Base-by-base conservation (phyloP, 2,113 vertebrate species). In the Dryoscopus gambensis region DNA sequence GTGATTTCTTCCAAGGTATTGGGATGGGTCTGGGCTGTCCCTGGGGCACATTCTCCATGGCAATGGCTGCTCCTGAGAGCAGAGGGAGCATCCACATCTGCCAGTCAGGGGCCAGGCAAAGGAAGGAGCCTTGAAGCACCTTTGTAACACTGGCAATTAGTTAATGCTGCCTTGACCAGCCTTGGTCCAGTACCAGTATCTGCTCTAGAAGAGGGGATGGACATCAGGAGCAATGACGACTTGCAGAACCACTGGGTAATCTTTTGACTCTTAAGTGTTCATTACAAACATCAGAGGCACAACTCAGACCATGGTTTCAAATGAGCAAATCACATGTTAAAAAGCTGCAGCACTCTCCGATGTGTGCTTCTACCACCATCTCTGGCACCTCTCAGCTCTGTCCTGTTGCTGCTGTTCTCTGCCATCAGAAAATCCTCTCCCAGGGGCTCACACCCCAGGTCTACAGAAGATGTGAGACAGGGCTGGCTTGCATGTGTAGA, bases 11-110 rank as follows among this genome's bases (percentile, higher is more conserved):
- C 15, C 1, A 6, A 77, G 40, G 49, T 23, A 31, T 49, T 20
- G 44, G 63, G 18, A 50, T 40, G 37, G 18, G 24, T 56, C 68
- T 55, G 31, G 44, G 28, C n/a, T 15, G 7, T 74, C 31, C 22
- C 19, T 25, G 6, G 5, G 40, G 5, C 59, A 68, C 0, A 0
- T 24, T 27, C 22, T 50, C 24, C 13, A 22, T 10, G n/a, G 56
- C 52, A 76, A 44, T 13, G 40, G 25, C 27, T 53, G 53, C 24
- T 91, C 74, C 44, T 2, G 7, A 67, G 44, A 87, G 42, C 35
- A 63, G 60, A 10, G 2, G 23, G 15, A 93, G 16, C 25, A 42
- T 18, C 31, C 13, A 22, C 23, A 80, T 13, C 46, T 31, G 8
- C 19, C 69, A 87, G 56, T n/a, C 69, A 63, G 35, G 20, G 3